These are phyloP conservation scores for Scaptomyza reducta DNA, from an alignment of 2,888 invertebrate species.

Conservation along the genomic window DNA sequence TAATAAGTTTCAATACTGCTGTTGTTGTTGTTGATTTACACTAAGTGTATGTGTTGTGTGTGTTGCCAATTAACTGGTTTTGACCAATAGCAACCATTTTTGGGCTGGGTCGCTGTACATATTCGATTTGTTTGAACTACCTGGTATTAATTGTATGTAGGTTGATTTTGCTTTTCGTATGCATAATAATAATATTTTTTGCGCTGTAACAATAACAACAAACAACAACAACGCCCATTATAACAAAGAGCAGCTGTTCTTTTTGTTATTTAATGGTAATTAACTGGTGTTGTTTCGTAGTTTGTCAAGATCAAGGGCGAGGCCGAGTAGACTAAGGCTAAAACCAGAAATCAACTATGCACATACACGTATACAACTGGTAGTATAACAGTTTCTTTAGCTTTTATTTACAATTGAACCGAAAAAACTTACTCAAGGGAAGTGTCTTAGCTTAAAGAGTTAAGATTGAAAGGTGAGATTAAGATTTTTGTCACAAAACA, in stretches of 20 bases:
- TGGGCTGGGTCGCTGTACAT: slow-evolving; percentile 34
- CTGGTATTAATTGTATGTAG: slow-evolving; percentile 39
- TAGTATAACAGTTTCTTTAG: not conserved
- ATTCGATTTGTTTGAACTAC: too few relatives aligned
- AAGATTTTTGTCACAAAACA: too few relatives aligned
- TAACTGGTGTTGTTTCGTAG: slow-evolving; percentile 54
- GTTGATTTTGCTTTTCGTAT: slow-evolving; percentile 30
- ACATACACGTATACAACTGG: not conserved
- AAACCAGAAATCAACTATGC: not conserved
- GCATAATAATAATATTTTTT: slow-evolving; percentile 45
- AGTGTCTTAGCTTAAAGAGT: too few relatives aligned
- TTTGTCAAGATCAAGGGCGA: slow-evolving; percentile 74
- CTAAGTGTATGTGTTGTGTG: slow-evolving; percentile 12
- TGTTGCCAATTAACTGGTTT: slow-evolving; percentile 50
- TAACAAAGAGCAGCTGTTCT: slow-evolving; percentile 24
- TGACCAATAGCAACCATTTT: slow-evolving; percentile 59
- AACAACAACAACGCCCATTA: slow-evolving; percentile 45
- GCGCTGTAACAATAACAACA: slow-evolving; percentile 27
- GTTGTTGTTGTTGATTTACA: slow-evolving; percentile 13
- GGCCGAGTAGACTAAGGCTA: slow-evolving; percentile 49
- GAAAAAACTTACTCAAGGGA: too few relatives aligned
- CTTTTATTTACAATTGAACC: too few relatives aligned
- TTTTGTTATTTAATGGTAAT: slow-evolving; percentile 72
- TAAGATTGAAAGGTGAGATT: too few relatives aligned
- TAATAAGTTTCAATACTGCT: not conserved